Conservation (phyloP, 2,113 vertebrate genomes). For the Calypte anna region DNA sequence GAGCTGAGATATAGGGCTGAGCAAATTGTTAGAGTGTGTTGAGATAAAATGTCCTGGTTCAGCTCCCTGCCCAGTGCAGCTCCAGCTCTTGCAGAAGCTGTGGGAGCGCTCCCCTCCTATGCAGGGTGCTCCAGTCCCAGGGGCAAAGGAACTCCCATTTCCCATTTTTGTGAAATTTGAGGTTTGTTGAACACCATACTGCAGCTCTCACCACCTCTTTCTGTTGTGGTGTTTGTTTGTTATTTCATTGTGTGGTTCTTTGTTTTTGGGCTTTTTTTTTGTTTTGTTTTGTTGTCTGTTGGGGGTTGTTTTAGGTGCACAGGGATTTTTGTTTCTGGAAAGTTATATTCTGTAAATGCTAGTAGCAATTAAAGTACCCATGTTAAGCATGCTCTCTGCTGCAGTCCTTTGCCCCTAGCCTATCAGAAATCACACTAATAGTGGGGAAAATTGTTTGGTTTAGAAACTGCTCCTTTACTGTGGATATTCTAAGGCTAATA, state of each 20-base stretch:
- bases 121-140: not conserved
- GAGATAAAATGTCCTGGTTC: not conserved
- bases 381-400: not conserved
- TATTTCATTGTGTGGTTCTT: no score
- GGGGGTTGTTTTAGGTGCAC: no score
- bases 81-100: rapidly evolving
- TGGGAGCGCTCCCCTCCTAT: not conserved
- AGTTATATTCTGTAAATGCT: not conserved
- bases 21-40: rapidly evolving
- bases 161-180: not conserved
- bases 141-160: not conserved
- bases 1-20: not conserved
- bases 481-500: not conserved
- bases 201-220: not conserved
- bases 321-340: not conserved
- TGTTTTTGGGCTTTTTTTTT: not conserved
- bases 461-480: not conserved
- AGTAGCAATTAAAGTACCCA: not conserved
- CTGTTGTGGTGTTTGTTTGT: not conserved
- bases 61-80: not conserved
- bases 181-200: not conserved
- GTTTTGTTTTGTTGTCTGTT: no score
- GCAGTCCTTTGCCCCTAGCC: not conserved
- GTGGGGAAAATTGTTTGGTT: not conserved
- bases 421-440: not conserved